These are phyloP conservation scores for Cyanistes caeruleus DNA, from an alignment of 2,113 vertebrate species.

Conservation along the genomic window DNA sequence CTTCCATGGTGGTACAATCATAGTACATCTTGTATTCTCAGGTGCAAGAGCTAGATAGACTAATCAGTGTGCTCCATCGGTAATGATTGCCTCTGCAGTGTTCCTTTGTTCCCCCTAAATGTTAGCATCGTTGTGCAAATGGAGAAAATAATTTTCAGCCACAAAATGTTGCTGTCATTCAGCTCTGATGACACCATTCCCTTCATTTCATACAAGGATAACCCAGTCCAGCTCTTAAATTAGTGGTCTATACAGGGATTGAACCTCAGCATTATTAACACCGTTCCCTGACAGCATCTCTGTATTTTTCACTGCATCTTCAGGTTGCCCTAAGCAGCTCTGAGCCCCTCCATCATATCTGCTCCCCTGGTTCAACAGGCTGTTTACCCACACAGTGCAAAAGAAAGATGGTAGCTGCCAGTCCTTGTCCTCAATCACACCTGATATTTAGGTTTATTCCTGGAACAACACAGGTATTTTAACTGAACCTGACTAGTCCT, in stretches of 20 bases:
- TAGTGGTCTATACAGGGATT: fast-evolving
- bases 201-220: neutral
- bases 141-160: neutral
- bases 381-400: neutral
- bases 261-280: neutral
- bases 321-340: neutral
- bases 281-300: neutral
- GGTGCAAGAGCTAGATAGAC: neutral
- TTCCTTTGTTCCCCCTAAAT: neutral
- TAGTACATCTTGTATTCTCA: conserved; percentile 7
- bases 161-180: neutral
- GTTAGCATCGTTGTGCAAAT: neutral
- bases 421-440: neutral
- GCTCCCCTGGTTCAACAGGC: neutral
- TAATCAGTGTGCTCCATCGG: neutral
- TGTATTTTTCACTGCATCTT: neutral
- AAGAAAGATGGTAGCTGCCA: neutral
- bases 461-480: neutral
- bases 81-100: neutral
- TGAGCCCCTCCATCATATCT: neutral
- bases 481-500: neutral
- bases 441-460: neutral
- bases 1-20: neutral
- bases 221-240: neutral
- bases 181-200: neutral